Evolutionary conservation across 2,888 invertebrate genomes (phyloP).

Genomic region (Mimumesa dahlbomi): DNA sequence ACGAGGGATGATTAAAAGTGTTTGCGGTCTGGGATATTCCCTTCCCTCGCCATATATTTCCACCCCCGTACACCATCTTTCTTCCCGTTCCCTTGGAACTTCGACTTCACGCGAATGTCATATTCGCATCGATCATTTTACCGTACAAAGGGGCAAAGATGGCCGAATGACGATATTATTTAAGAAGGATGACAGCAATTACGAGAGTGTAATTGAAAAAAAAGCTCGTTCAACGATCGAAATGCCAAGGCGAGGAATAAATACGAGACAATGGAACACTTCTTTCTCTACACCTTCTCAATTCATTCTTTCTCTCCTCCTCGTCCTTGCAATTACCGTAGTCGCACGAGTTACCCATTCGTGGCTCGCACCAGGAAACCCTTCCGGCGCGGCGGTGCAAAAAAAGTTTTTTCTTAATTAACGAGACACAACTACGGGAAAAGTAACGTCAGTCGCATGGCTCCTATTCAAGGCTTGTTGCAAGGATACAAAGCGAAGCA

Average conservation of each 20-base stretch:
- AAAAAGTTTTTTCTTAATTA: slow-evolving; percentile 47
- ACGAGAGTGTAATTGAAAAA: neutral
- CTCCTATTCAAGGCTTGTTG: slow-evolving; percentile 9
- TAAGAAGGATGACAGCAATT: neutral
- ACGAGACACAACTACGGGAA: slow-evolving; percentile 33
- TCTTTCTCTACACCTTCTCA: too few relatives aligned
- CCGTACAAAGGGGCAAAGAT: too few relatives aligned
- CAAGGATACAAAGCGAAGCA: slow-evolving; percentile 17
- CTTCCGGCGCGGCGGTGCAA: neutral
- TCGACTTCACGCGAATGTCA: too few relatives aligned
- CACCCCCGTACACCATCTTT: too few relatives aligned
- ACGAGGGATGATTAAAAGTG: slow-evolving; percentile 6
- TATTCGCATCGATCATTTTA: too few relatives aligned
- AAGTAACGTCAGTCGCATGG: neutral
- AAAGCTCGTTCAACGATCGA: neutral
- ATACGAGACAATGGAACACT: too few relatives aligned
- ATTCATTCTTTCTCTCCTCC: too few relatives aligned
- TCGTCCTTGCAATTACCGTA: slow-evolving; percentile 27
- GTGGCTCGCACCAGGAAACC: neutral
- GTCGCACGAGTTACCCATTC: slow-evolving; percentile 33
- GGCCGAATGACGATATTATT: too few relatives aligned
- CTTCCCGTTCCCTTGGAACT: too few relatives aligned
- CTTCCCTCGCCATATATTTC: too few relatives aligned
- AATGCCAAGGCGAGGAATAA: too few relatives aligned
- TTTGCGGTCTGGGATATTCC: too few relatives aligned